A percentile compares a stretch with the other conserved stretches of the same genome.
Conservation (phyloP, 2,113 vertebrate species). For the Microcebus ravelobensis region DNA sequence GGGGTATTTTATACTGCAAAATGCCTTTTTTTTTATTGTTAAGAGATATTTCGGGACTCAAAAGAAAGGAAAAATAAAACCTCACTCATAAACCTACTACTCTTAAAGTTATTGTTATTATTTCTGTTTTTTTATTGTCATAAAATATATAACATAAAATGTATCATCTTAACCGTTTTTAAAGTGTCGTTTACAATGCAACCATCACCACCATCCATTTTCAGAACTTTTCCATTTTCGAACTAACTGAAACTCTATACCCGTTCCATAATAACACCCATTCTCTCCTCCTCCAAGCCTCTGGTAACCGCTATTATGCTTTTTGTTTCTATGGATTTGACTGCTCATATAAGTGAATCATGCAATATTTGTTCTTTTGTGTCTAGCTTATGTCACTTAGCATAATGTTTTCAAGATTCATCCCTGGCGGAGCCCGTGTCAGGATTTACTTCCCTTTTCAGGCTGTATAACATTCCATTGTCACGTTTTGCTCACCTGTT, state of each 20-base stretch:
- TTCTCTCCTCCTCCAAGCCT: neutral
- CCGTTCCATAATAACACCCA: rapidly evolving
- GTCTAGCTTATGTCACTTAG: neutral
- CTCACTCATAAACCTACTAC: neutral
- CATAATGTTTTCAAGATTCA: too few relatives aligned
- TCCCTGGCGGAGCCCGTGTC: rapidly evolving
- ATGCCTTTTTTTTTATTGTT: neutral
- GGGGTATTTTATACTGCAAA: neutral
- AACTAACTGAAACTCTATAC: neutral
- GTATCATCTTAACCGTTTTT: neutral
- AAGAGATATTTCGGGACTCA: neutral
- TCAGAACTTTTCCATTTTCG: neutral
- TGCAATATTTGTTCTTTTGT: neutral
- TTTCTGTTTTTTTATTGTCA: neutral
- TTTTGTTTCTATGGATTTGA: neutral
- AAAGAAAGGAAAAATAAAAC: neutral
- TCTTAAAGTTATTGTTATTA: neutral
- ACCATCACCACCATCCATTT: neutral
- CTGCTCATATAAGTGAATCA: rapidly evolving
- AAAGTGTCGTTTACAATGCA: neutral
- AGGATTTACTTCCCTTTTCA: neutral
- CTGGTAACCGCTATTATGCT: too few relatives aligned
- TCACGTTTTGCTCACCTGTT: neutral
- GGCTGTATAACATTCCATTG: neutral
- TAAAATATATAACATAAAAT: neutral